Base-by-base conservation (phyloP, 1,140 invertebrate genomes). In the Ctenoplectra terminalis region DNA sequence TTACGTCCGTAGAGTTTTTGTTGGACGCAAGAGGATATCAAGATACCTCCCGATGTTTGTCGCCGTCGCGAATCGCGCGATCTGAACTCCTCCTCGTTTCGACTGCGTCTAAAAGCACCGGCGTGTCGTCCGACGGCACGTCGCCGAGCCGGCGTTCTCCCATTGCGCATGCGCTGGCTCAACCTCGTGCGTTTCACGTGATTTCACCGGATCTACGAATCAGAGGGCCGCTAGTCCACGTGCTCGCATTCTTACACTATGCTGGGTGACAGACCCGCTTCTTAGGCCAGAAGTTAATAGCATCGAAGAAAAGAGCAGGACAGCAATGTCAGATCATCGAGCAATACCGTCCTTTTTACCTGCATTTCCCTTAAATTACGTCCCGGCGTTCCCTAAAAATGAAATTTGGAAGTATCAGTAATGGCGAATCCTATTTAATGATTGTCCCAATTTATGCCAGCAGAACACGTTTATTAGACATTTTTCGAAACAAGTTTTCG, bases 181-280 rank as follows among this genome's bases (percentile, higher is more conserved):
- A 61, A 15, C 66, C 74, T 67, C 71, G 80, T 88, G 87, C 37
- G 29, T 20, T 88, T 88, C 87, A 88, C 87, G 87, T 88, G 87
- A 88, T 88, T 61, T 61, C 20, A 2, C 7, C 11, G 11, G 8
- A 13, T 73, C 50, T n/a, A 29, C 87, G 75, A 88, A 88, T 87
- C 80, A 54, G 37, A 56, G 43, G 1, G 2, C 43, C 1, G 20
- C 17, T 15, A n/a, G 15, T 50, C 72, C 79, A 64, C 87, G 87
- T 87, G 85, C 34, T 69, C 34, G 56, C 58, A 70, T 79, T 86
- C 71, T 66, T 83, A 29, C 23, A 43, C n/a, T 46, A 8, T 67
- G 43, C 48, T n/a, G 8, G 48, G 34, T 54, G 56, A 70, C 77
- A 43, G 34, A 54, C 37, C n/a, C n/a, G 77, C 66, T 75, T 72